Evolutionary conservation across 2,888 invertebrate species (phyloP).

Genomic region (Trissonchulus sp.): DNA sequence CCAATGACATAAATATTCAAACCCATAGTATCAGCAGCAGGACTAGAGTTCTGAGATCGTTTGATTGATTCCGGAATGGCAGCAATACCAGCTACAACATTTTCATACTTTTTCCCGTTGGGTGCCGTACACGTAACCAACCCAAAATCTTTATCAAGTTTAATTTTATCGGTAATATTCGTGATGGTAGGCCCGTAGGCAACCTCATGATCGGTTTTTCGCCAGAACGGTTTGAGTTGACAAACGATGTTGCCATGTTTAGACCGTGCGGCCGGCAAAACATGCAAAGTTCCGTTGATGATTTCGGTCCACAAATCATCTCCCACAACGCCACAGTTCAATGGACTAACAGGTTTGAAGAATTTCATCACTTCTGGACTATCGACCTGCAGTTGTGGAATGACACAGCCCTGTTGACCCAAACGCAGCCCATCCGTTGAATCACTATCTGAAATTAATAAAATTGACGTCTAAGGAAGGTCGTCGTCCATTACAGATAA

Average conservation of each 20-base stretch:
- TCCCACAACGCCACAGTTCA: neutral
- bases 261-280: neutral
- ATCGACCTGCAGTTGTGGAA: constrained; percentile 17
- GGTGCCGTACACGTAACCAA: constrained; percentile 10
- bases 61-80: neutral
- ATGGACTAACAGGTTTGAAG: neutral
- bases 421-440: too few relatives aligned
- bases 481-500: too few relatives aligned
- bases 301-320: constrained; percentile 6
- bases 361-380: constrained; percentile 1
- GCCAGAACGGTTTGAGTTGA: neutral
- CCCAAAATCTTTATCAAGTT: constrained; percentile 18
- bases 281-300: constrained; percentile 14
- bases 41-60: neutral
- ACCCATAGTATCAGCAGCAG: neutral
- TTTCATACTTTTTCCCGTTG: neutral
- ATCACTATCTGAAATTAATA: too few relatives aligned
- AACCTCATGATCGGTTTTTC: constrained; percentile 21
- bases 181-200: neutral
- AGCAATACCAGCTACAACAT: constrained; percentile 30
- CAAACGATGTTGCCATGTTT: neutral
- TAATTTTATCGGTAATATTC: neutral
- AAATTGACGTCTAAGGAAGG: too few relatives aligned
- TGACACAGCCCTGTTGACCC: constrained; percentile 19
- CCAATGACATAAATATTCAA: constrained; percentile 63